phyloP scores from a whole-genome alignment of 2,888 invertebrate genomes.

The Acronicta psi region DNA sequence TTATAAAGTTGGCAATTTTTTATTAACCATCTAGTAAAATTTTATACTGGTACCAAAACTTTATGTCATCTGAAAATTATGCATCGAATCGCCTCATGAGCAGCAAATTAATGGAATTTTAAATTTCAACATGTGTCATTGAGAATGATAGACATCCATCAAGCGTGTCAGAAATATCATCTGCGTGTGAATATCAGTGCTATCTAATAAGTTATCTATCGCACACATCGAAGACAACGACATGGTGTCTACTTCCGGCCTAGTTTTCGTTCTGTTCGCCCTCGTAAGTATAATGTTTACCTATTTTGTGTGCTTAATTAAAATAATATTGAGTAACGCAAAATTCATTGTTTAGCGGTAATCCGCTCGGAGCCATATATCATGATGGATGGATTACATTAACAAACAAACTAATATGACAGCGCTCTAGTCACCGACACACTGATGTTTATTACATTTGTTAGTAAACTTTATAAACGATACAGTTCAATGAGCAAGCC shows the following conservation, averaged over 20 bases:
- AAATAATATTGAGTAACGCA: conserved; percentile 35
- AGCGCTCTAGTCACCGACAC: conserved; percentile 45
- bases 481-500: conserved; percentile 63
- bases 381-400: conserved; percentile 57
- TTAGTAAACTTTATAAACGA: conserved; percentile 66
- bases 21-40: conserved; percentile 35
- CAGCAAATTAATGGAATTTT: conserved; percentile 47
- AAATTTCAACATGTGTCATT: conserved; percentile 56
- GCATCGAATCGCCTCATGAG: conserved; percentile 35
- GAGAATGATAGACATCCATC: conserved; percentile 56
- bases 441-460: conserved; percentile 63
- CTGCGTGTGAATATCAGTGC: conserved; percentile 61
- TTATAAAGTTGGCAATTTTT: conserved; percentile 30
- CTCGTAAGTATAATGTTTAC: conserved; percentile 73
- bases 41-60: conserved; percentile 17
- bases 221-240: conserved; percentile 57
- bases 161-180: conserved; percentile 58
- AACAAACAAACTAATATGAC: conserved; percentile 52
- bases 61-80: conserved; percentile 39
- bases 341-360: conserved; percentile 38
- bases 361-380: conserved; percentile 34
- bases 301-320: conserved; percentile 35
- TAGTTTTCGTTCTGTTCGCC: conserved; percentile 66
- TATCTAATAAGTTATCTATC: conserved; percentile 63
- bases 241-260: conserved; percentile 73